Base-by-base conservation (phyloP, 2,797 vertebrate genomes). In the Diceros bicornis region DNA sequence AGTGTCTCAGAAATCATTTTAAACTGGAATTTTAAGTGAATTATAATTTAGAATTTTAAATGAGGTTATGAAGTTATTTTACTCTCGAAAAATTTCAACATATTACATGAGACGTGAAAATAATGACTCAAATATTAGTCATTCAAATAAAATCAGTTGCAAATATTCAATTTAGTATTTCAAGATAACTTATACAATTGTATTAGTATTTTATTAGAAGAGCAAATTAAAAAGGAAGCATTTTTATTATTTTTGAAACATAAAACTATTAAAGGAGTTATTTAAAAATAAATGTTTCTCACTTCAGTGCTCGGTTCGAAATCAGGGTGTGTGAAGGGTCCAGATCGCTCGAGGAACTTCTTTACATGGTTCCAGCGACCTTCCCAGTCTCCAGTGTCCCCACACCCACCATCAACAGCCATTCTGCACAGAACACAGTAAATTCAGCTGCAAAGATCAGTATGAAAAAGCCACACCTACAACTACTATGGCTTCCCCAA, bases 281-380 rank as follows among this genome's bases (percentile, higher is more conserved):
- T 98, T 98, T 98, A 99, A 99, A 99, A 99, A 97, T 91, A 99
- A 99, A 98, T 8, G 55, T 98, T 98, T 99, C 99, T 99, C 99
- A 99, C 99, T 99, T 99, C 99, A 96, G 99, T 99, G 99, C 99
- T 99, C 23, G 99, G 99, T 98, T 99, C 99, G 99, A 99, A 99
- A 99, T 99, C 99, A 18, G 99, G 99, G 98, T 99, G 99, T 97
- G 99, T 99, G 98, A 99, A 99, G 4, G 99, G 99, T 98, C 99
- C 99, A 55, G 99, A 99, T 99, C 99, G 99, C 99, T 99, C 99
- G 98, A 99, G 99, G 99, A 99, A 99, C 98, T 99, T 99, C 99
- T 98, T 99, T 97, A 99, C 99, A 98, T 99, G 99, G 99, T 99
- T 99, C 99, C 99, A 99, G 98, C 99, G 99, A 98, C 99, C 99